Percentiles rank a stretch among this genome's conserved stretches.
Conservation (phyloP, 2,113 vertebrate genomes). For the Podilymbus podiceps region DNA sequence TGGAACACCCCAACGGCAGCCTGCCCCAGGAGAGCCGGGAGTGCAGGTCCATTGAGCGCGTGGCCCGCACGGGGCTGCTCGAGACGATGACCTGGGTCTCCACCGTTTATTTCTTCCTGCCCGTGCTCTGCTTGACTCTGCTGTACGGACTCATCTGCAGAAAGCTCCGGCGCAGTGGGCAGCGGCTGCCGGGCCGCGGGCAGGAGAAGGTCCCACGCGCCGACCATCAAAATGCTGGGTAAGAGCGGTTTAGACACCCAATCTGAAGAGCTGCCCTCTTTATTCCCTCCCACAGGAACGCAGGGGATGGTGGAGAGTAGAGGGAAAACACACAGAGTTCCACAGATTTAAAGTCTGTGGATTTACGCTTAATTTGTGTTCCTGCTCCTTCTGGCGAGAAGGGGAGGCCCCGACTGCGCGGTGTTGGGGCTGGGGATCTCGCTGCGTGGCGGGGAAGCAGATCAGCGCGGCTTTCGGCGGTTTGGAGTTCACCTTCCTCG, state of each 20-base stretch:
- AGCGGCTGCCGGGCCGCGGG: background rate
- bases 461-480: background rate
- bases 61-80: background rate
- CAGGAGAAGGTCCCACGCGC: background rate
- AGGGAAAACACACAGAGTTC: no score
- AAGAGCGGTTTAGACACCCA: background rate
- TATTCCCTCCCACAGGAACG: accelerated
- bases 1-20: background rate
- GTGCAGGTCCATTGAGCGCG: background rate
- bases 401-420: accelerated
- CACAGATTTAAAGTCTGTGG: background rate
- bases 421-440: background rate
- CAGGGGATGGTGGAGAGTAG: background rate
- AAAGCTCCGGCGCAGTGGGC: background rate
- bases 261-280: background rate
- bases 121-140: background rate
- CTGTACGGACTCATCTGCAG: slow-evolving; percentile 33
- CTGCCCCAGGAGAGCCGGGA: background rate
- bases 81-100: slow-evolving; percentile 29
- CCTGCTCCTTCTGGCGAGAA: background rate
- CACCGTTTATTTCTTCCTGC: slow-evolving; percentile 45
- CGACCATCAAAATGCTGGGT: slow-evolving; percentile 45
- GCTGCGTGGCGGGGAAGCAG: accelerated
- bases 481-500: background rate
- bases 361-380: background rate